Evolutionary conservation across 1,140 invertebrate genomes (phyloP), one percentile per base, ranked within the genome.

Genomic region (Bicyclus anynana): DNA sequence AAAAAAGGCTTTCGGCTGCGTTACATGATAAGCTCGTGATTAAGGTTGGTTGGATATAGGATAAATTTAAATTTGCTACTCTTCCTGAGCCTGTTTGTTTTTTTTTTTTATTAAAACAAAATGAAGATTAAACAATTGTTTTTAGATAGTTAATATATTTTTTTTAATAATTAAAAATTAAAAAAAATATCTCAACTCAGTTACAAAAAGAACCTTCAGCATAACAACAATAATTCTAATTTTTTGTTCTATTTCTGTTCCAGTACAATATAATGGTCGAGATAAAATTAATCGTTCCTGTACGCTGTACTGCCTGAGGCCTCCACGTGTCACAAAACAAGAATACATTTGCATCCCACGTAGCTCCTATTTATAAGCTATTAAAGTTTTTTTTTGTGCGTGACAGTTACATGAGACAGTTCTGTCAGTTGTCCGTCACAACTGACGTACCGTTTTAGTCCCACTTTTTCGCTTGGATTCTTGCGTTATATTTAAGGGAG

Each of bases 401-500:
- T 56, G 23, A 17, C 42, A 33, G 53, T 59, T 40, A 51, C 65
- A 48, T 50, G 66, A 67, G 57, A 71, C 44, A 59, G 52, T 67
- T 49, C 61, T 74, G 75, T 65, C 65, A 74, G 67, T 69, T 80
- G 80, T 80, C 78, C 79, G 65, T 81, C 77, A 80, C 71, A 65
- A 67, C 68, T 68, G 80, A 74, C 77, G 69, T 62, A 67, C 69
- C 74, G 75, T 69, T 58, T 65, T 58, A 59, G 64, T 67, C 53
- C 72, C 69, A 77, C 72, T 82, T 80, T 82, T 80, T 72, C 79
- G 77, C 72, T 71, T 79, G 74, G 80, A 62, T 66, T 74, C 72
- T 61, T 72, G 66, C 69, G 79, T 72, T 69, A 66, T 67, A 72
- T 65, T 65, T 33, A 55, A 58, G 64, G 73, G 69, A 66, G 67